Percentiles rank a stretch among this genome's conserved stretches.
Evolutionary conservation across 2,797 vertebrate genomes (phyloP).

Genomic region (Myiotriccus ornatus): DNA sequence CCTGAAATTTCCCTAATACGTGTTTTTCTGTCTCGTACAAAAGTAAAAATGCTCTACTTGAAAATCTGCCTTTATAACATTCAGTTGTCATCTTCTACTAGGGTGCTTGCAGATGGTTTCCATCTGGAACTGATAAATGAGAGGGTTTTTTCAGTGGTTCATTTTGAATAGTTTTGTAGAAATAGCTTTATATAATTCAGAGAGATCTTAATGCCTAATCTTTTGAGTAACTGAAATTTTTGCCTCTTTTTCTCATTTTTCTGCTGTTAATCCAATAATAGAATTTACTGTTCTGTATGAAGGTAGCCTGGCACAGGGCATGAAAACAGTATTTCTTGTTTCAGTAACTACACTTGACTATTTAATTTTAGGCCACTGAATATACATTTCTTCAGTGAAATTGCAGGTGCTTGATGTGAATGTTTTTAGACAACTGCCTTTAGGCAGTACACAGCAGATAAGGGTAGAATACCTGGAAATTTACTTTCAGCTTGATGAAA

Average conservation of each 20-base stretch:
- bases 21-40: background rate
- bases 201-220: background rate
- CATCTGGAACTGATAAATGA: background rate
- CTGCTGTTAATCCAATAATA: background rate
- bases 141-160: background rate
- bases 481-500: background rate
- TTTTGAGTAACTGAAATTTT: background rate
- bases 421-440: background rate
- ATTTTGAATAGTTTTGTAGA: background rate
- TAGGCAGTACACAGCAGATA: background rate
- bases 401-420: background rate
- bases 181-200: background rate
- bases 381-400: background rate
- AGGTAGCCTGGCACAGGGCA: background rate
- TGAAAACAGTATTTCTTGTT: background rate
- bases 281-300: background rate
- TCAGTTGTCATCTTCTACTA: background rate
- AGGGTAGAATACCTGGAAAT: background rate
- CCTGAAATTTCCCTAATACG: background rate
- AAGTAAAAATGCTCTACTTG: background rate
- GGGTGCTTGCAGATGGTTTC: background rate
- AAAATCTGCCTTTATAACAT: background rate
- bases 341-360: background rate
- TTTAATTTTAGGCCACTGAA: conserved; percentile 5
- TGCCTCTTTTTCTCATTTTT: background rate